Base-by-base conservation (phyloP, 1,140 invertebrate species). In the Ectropis grisescens region DNA sequence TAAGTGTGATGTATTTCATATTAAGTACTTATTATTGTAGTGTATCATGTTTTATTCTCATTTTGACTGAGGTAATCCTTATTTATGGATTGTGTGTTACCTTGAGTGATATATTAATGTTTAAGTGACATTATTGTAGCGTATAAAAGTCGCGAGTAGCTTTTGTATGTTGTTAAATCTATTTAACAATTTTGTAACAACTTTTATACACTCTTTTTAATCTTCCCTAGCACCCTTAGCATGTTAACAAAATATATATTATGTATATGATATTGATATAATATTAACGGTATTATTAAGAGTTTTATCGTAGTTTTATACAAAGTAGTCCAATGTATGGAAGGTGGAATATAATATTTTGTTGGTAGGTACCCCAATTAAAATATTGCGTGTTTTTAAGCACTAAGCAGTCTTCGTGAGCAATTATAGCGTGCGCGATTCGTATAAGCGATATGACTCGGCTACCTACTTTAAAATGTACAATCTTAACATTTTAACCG, bases 191-290 rank as follows among this genome's bases (percentile, higher is more conserved):
- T 80, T 80, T 80, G 57, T 80, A 80, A 57, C 50, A 66, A 76
- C 66, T 80, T 80, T 80, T 78, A 80, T 80, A 80, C 75, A 80
- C 71, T 78, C 61, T 66, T 80, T 72, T 80, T 71, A 78, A 60
- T 67, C 64, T 75, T 75, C 66, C 75, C 64, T 72, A 75, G 71
- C 75, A 80, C 75, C 72, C 56, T 62, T 80, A 72, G 68, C 37
- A 42, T 41, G 48, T 43, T 48, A 47, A 50, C 25, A 33, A 29
- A 31, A 31, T 41, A 37, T 26, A 37, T 23, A 37, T n/a, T n/a
- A n/a, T n/a, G n/a, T n/a, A n/a, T n/a, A n/a, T n/a, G n/a, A n/a
- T n/a, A n/a, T n/a, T n/a, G n/a, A 42, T 23, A 37, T 33, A 39
- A 49, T 40, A 49, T 38, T 47, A 51, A 27, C 14, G 32, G 44